Base-by-base conservation (phyloP, 1,140 invertebrate species). In the Harlomillsia oculata region DNA sequence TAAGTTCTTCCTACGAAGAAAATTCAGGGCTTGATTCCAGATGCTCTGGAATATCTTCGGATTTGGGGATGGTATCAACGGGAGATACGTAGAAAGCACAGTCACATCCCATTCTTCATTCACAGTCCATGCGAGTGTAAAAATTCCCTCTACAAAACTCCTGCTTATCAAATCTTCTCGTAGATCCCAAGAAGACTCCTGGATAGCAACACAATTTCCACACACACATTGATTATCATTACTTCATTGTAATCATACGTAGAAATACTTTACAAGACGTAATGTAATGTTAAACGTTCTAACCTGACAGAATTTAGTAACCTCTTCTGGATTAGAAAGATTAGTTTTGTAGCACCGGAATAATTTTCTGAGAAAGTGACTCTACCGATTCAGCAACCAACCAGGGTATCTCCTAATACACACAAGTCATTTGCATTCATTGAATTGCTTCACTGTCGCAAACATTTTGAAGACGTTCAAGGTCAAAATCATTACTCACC, bases 331-430 rank as follows among this genome's bases (percentile, higher is more conserved):
- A 30, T 23, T 8, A 48, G 45, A 48, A 5, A 36, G 32, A 59
- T 40, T 37, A 5, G 23, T 51, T 30, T 26, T 44, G 43, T 53
- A 63, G 57, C 57, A 63, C 62, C 57, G 40, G 40, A 49, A 63
- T 52, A 53, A 63, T 63, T 59, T 63, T 60, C 34, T 60, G 21
- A 25, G 56, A 32, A 32, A 63, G 41, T 11, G 48, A 48, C 13
- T 56, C 29, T 23, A 44, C 16, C 18, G 62, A 28, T 39, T 59
- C 48, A n/a, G 36, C 56, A 45, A 28, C 26, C 11, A 63, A 40
- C 57, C 57, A 63, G 0, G 56, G 41, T 39, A 56, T 23, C 4
- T 43, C 40, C 57, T 63, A 18, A 3, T 16, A 8, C n/a, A n/a
- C n/a, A n/a, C n/a, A n/a, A n/a, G n/a, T n/a, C n/a, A n/a, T n/a